Conservation (phyloP, 2,113 vertebrate genomes). For the Micromys minutus region DNA sequence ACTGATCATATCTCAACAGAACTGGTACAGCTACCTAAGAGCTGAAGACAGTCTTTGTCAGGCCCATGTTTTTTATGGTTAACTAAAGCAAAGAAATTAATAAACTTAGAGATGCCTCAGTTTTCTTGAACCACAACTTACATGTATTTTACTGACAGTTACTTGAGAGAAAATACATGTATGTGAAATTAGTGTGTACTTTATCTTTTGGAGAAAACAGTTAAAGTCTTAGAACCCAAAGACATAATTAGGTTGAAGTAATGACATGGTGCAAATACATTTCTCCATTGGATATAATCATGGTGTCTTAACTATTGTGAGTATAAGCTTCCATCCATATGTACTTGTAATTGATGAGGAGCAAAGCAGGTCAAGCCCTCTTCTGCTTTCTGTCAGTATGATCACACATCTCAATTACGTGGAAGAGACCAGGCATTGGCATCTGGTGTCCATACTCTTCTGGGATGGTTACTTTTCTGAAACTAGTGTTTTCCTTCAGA, state of each 20-base stretch:
- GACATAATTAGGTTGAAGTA: neutral
- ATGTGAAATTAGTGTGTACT: neutral
- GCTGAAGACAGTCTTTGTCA: neutral
- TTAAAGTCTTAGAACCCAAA: neutral
- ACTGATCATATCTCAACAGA: neutral
- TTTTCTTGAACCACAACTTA: neutral
- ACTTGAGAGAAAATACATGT: neutral
- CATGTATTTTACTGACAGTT: neutral
- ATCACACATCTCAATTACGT: neutral
- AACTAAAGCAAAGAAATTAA: conserved; percentile 7
- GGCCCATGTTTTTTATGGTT: neutral
- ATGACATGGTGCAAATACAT: neutral
- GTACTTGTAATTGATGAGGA: no score
- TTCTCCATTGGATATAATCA: neutral
- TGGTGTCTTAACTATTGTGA: neutral
- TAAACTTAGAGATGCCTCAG: neutral
- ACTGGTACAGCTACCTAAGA: neutral
- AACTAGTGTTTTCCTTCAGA: neutral
- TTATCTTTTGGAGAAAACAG: neutral
- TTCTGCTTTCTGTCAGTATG: neutral
- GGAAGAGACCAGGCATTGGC: neutral
- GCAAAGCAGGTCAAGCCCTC: neutral
- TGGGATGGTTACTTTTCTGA: neutral
- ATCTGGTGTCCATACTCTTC: neutral
- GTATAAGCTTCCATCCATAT: neutral